These are phyloP conservation scores for Epizoanthus ramosus DNA, from an alignment of 92 coral and sea anemone genomes.

Conservation along the genomic window DNA sequence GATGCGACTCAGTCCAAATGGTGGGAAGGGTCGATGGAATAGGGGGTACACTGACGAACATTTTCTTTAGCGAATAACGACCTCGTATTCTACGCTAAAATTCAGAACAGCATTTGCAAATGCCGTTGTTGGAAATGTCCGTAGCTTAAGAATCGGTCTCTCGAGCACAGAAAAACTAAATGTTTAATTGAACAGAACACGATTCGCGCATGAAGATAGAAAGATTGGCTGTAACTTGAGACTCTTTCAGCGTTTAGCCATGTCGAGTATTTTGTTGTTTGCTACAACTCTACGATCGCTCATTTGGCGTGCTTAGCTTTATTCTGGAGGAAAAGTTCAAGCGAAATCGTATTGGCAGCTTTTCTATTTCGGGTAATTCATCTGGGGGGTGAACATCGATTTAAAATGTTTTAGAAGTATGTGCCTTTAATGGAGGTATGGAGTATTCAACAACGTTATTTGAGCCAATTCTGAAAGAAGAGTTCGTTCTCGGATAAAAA, in stretches of 20 bases:
- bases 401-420: constrained; percentile 4
- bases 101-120: background rate
- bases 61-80: background rate
- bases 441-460: background rate
- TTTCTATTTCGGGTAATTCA: background rate
- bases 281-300: background rate
- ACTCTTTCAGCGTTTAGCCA: constrained; percentile 33
- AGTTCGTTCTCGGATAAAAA: background rate
- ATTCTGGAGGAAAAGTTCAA: constrained; percentile 1
- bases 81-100: background rate
- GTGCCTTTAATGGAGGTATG: constrained; percentile 13
- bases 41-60: background rate
- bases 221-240: constrained; percentile 32
- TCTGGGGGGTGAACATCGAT: constrained; percentile 20
- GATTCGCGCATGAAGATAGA: constrained; percentile 33
- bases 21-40: background rate
- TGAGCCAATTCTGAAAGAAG: background rate
- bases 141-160: constrained; percentile 17
- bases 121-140: background rate
- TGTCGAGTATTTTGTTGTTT: constrained; percentile 17
- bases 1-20: background rate
- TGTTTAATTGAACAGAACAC: constrained; percentile 45
- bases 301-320: background rate
- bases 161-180: constrained; percentile 31
- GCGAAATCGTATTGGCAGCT: constrained; percentile 11